Evolutionary conservation across 2,888 invertebrate species (phyloP), one percentile per base, ranked within the genome.

Genomic region (Macrosoma leucophasiata): DNA sequence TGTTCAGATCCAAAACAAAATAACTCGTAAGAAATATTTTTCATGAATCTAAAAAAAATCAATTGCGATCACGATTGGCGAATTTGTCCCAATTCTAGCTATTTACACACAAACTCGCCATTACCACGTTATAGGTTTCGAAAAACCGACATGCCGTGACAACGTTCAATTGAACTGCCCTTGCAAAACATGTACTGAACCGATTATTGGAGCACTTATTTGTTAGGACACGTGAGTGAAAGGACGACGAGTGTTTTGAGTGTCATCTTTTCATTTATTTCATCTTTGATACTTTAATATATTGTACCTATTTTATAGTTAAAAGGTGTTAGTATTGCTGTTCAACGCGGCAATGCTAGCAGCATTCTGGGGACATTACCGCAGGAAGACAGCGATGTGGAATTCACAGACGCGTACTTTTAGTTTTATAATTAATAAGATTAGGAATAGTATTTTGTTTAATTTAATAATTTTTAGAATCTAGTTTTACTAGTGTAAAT

Each of bases 141-240:
- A 53, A 52, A 55, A 52, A 40, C 40, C 46, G 41, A 55, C 48
- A 43, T 54, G 44, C 51, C 63, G 64, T 67, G 62, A 63, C 62
- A 55, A 45, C 41, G 48, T 50, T 58, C 55, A 58, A 58, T 58
- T 55, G 52, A 58, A 55, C 53, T 50, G 60, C 58, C 62, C 64
- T 73, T 75, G 62, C 71, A 58, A 62, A 69, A 74, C 43, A 52
- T 49, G 50, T 39, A 49, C 65, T 62, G n/a, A 58, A 52, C 55
- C 56, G 59, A 62, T 58, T 60, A 56, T 50, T 56, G 41, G 55
- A 52, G 53, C 56, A 53, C 43, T 51, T 43, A 49, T 52, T 48
- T 39, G 48, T 50, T 52, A 55, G 61, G 48, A 55, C 54, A 48
- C 41, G 33, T 43, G 44, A 52, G 64, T 67, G 76, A 75, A 77